Conservation (phyloP, 2,888 invertebrate genomes). For the Thalpophila matura region DNA sequence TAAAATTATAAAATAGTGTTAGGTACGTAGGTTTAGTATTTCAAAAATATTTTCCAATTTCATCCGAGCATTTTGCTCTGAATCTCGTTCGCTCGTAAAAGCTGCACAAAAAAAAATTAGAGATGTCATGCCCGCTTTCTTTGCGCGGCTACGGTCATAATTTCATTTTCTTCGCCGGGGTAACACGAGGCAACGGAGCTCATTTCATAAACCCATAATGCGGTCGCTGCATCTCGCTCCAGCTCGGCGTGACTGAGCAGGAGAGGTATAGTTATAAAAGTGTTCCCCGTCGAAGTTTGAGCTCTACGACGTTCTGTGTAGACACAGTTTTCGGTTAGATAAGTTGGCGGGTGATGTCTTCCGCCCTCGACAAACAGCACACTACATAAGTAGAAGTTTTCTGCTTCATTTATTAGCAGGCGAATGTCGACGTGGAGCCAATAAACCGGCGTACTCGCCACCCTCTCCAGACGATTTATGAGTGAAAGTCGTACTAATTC, state of each 20-base stretch:
- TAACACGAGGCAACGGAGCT: slow-evolving; percentile 85
- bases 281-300: slow-evolving; percentile 75
- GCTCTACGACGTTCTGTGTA: slow-evolving; percentile 73
- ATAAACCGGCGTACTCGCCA: slow-evolving; percentile 84
- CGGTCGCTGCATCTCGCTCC: slow-evolving; percentile 75
- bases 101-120: slow-evolving; percentile 69
- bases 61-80: slow-evolving; percentile 57
- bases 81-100: slow-evolving; percentile 65
- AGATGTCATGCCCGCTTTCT: slow-evolving; percentile 83
- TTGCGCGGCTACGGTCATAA: slow-evolving; percentile 84
- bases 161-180: slow-evolving; percentile 85
- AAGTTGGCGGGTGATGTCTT: slow-evolving; percentile 73
- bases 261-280: slow-evolving; percentile 75
- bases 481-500: slow-evolving; percentile 87
- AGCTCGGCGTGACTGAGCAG: slow-evolving; percentile 65
- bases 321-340: slow-evolving; percentile 76
- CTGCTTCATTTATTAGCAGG: slow-evolving; percentile 89
- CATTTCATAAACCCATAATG: slow-evolving; percentile 89
- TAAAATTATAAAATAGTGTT: slow-evolving; percentile 45
- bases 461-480: slow-evolving; percentile 89
- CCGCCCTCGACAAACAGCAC: slow-evolving; percentile 81
- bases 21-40: no score
- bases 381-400: slow-evolving; percentile 87
- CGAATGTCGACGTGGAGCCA: slow-evolving; percentile 86
- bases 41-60: slow-evolving; percentile 56